Evolutionary conservation across 2,888 invertebrate genomes (phyloP).

Genomic region (Chrysolina americana): DNA sequence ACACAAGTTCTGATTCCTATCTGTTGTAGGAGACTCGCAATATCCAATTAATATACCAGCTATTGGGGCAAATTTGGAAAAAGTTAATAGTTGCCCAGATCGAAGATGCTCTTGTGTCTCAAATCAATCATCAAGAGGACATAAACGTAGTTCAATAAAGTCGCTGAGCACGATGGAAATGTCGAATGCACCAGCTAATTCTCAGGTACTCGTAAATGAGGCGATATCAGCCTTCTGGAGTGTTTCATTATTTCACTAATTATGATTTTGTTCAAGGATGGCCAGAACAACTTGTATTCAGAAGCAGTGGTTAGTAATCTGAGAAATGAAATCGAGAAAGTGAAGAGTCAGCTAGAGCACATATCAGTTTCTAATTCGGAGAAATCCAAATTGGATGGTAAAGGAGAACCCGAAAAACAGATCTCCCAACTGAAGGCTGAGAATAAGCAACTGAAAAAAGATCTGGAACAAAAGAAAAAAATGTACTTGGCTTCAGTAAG

Average conservation of each 20-base stretch:
- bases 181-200: constrained; percentile 5
- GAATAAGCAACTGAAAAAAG: constrained; percentile 50
- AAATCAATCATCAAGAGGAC: neutral
- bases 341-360: constrained; percentile 50
- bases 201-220: constrained; percentile 10
- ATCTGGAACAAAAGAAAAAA: constrained; percentile 51
- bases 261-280: neutral
- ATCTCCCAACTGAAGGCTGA: constrained; percentile 44
- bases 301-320: constrained; percentile 32
- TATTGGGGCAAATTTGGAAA: constrained; percentile 1
- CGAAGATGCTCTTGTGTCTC: constrained; percentile 20
- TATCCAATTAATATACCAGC: neutral
- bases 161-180: constrained; percentile 22
- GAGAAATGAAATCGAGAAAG: constrained; percentile 53
- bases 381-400: neutral
- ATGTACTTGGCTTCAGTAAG: constrained; percentile 44
- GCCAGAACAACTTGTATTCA: neutral
- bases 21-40: neutral
- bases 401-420: constrained; percentile 30
- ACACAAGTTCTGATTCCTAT: neutral
- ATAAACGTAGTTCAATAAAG: neutral
- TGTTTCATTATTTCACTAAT: neutral
- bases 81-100: constrained; percentile 17
- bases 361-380: constrained; percentile 34
- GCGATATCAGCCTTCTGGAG: neutral